Base-by-base conservation (phyloP, 64 coral and sea anemone species). In the Stichodactyla helianthus region DNA sequence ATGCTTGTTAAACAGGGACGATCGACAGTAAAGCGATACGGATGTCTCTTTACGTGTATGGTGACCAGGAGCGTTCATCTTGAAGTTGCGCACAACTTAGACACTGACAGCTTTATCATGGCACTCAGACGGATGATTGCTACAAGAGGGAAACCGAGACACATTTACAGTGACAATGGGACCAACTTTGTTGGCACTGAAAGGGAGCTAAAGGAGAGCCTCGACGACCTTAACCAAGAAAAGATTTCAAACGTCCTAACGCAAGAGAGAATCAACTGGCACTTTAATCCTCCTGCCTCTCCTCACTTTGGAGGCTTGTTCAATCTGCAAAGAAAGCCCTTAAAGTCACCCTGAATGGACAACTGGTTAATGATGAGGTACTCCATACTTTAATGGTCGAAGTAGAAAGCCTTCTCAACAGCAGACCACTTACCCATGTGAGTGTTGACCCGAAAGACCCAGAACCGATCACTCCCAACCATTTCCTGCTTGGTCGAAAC, bases 401-500 rank as follows among this genome's bases (percentile, higher is more conserved):
- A 81, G 52, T 51, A 19, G 86, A 88, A 61, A 81, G 70, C 35
- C 28, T 91, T 25, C 84, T 87, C 14, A 92, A 92, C 82, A 88
- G 86, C 68, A 25, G 86, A 55, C 80, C 91, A 6, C 82, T 93
- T 58, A 93, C 91, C 52, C 91, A 77, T 52, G 63, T 88, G 18
- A 81, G 91, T 35, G 68, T 76, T 52, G 91, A 93, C 54, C 79
- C 50, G 56, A 52, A 59, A 59, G 91, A 93, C 71, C 67, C 79
- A 52, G 87, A 89, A 86, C 51, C 91, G 28, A 84, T 89, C 59
- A 89, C 91, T 54, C 91, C 87, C 17, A 93, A 86, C 60, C 87
- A 89, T 65, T 93, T 93, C 26, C 76, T 93, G 2, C 31, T 93
- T 51, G 92, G 92, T 50, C 52, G 87, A 55, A 74, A 35, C 15